phyloP scores from a whole-genome alignment of 2,113 vertebrate genomes.

The Junco hyemalis region DNA sequence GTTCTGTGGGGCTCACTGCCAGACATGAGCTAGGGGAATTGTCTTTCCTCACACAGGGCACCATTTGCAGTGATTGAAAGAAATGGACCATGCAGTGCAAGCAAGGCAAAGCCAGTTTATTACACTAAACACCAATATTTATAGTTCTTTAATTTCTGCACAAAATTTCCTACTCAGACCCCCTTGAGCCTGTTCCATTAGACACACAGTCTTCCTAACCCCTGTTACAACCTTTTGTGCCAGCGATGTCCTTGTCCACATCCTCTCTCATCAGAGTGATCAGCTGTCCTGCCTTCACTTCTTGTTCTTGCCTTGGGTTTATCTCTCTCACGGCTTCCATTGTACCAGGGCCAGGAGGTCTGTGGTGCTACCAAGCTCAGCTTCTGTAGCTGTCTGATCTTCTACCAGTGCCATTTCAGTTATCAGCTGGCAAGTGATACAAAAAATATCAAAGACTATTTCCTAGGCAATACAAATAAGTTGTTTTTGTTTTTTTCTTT shows the following conservation, averaged over 20 bases:
- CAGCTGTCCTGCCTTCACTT: background rate
- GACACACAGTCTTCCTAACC: too few relatives aligned
- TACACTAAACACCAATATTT: background rate
- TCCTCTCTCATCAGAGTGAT: background rate
- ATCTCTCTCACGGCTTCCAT: background rate
- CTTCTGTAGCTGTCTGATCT: background rate
- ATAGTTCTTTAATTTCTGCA: background rate
- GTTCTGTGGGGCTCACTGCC: accelerated
- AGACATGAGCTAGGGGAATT: accelerated
- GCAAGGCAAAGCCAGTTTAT: background rate
- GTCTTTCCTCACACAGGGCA: background rate
- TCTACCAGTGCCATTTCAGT: background rate
- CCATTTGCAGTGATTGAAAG: background rate
- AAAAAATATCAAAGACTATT: background rate
- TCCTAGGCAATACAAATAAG: background rate
- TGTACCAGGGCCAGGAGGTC: background rate
- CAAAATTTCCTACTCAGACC: background rate
- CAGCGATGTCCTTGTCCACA: accelerated
- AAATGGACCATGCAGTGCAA: background rate
- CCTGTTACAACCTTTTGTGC: accelerated
- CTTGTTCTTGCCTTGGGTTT: background rate
- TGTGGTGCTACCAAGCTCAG: background rate
- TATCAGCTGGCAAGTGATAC: background rate
- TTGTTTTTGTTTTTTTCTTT: background rate
- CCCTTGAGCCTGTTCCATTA: background rate